Percentiles rank a stretch among this genome's conserved stretches.
phyloP scores from a whole-genome alignment of 1,140 invertebrate species.

The Holotrichia oblita region DNA sequence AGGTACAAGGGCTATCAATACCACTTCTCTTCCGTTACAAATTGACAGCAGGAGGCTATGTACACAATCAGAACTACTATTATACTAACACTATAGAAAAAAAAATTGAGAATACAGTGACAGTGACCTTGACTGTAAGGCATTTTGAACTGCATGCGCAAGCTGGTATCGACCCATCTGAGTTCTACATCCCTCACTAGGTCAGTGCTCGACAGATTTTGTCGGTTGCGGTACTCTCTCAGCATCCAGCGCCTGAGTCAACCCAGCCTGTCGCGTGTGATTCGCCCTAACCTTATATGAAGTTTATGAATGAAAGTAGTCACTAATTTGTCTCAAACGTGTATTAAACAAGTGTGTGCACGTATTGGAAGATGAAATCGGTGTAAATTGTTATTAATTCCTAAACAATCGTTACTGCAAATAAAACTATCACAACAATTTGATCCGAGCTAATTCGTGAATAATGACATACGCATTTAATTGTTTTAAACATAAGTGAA shows the following conservation, averaged over 20 bases:
- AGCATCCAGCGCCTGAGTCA: slow-evolving; percentile 42
- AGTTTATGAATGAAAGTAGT: slow-evolving; percentile 19
- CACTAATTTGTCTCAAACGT: neutral
- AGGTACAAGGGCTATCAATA: neutral
- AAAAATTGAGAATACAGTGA: slow-evolving; percentile 38
- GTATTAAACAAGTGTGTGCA: neutral
- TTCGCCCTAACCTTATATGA: slow-evolving; percentile 10
- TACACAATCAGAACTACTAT: neutral
- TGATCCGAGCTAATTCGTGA: neutral
- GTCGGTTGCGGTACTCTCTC: slow-evolving; percentile 40
- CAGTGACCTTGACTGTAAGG: slow-evolving; percentile 54
- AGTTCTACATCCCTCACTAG: slow-evolving; percentile 49
- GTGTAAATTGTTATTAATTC: slow-evolving; percentile 14
- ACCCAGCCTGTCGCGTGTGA: neutral
- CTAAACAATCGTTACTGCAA: neutral
- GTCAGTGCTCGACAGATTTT: slow-evolving; percentile 55
- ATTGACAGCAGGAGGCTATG: neutral
- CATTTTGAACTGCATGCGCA: slow-evolving; percentile 50
- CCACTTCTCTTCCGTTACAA: neutral
- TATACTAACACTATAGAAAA: slow-evolving; percentile 8
- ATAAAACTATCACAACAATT: neutral
- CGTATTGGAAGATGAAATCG: neutral
- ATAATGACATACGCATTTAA: neutral
- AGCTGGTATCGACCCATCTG: slow-evolving; percentile 50
- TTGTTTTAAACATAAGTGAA: slow-evolving; percentile 1